phyloP scores from a whole-genome alignment of 2,797 vertebrate genomes.

The Centropyge bicolor region DNA sequence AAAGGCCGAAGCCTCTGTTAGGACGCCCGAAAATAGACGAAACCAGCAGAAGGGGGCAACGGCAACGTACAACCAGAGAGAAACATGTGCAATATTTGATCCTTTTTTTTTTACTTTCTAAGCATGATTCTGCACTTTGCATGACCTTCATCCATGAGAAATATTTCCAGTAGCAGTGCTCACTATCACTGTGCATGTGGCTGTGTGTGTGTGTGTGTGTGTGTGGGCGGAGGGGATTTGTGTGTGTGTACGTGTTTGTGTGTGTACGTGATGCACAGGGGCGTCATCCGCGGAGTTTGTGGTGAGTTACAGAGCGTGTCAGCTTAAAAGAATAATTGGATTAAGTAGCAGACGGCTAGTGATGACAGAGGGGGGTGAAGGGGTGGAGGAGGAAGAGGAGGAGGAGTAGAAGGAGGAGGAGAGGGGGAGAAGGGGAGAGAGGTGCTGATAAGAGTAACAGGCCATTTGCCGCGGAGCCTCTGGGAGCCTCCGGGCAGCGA shows the following conservation, averaged over 20 bases:
- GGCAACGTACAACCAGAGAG: slow-evolving; percentile 16
- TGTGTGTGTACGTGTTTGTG: background rate
- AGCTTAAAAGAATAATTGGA: slow-evolving; percentile 85
- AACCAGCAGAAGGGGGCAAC: slow-evolving; percentile 27
- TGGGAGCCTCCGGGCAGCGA: slow-evolving; percentile 60
- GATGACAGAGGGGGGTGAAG: slow-evolving; percentile 69
- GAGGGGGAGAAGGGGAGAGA: slow-evolving; percentile 50
- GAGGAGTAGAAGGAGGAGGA: slow-evolving; percentile 29
- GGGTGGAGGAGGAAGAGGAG: slow-evolving; percentile 41
- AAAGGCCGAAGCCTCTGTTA: slow-evolving; percentile 64
- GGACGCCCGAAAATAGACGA: slow-evolving; percentile 69
- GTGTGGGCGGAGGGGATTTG: background rate
- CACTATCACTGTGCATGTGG: slow-evolving; percentile 3
- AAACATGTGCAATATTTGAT: background rate
- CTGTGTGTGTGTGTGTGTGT: background rate
- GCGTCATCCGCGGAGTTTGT: slow-evolving; percentile 66
- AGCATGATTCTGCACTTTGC: slow-evolving; percentile 42
- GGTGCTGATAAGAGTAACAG: slow-evolving; percentile 76
- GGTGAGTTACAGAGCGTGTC: slow-evolving; percentile 81
- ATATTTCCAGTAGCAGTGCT: slow-evolving; percentile 18
- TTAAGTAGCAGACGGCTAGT: slow-evolving; percentile 82
- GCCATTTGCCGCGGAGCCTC: slow-evolving; percentile 61
- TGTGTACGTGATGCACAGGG: slow-evolving; percentile 48
- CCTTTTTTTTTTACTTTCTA: slow-evolving; percentile 17
- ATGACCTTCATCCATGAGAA: slow-evolving; percentile 30